Evolutionary conservation across 2,888 invertebrate genomes (phyloP).

Genomic region (Aproaerema taeniolella): DNA sequence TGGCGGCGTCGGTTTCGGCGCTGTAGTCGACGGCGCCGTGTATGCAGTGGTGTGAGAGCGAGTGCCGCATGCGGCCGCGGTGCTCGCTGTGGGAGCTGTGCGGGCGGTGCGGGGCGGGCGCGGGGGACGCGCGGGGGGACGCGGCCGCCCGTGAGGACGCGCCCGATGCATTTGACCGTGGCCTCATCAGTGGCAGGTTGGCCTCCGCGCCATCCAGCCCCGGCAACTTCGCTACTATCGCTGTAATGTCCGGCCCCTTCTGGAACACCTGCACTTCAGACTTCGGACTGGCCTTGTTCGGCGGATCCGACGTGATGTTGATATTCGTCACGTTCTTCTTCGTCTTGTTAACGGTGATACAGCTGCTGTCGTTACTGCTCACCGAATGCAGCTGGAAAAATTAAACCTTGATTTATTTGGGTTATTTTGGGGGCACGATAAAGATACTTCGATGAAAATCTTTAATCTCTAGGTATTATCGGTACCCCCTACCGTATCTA

Average conservation of each 20-base stretch:
- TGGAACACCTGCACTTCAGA: conserved; percentile 83
- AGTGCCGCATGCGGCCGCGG: conserved; percentile 58
- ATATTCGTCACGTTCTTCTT: conserved; percentile 84
- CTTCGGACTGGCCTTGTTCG: conserved; percentile 59
- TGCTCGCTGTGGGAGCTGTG: conserved; percentile 70
- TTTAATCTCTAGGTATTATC: too few species aligned
- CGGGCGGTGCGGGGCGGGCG: conserved; percentile 56
- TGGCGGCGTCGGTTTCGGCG: conserved; percentile 78
- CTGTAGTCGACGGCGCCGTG: conserved; percentile 70
- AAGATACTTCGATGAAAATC: too few species aligned
- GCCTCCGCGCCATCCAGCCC: conserved; percentile 68
- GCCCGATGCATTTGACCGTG: conserved; percentile 75
- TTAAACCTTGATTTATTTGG: too few species aligned
- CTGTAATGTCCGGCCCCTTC: conserved; percentile 88
- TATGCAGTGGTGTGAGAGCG: conserved; percentile 67
- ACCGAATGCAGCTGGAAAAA: conserved; percentile 49
- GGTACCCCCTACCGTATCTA: too few species aligned
- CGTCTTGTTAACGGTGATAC: conserved; percentile 75
- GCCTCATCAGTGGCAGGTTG: conserved; percentile 65
- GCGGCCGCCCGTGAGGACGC: conserved; percentile 72
- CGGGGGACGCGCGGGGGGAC: conserved; percentile 46
- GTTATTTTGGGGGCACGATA: too few species aligned
- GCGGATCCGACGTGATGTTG: conserved; percentile 80
- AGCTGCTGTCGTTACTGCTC: conserved; percentile 59
- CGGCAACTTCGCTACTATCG: conserved; percentile 81